Evolutionary conservation across 2,113 vertebrate genomes (phyloP).

Genomic region (Oryzias curvinotus): DNA sequence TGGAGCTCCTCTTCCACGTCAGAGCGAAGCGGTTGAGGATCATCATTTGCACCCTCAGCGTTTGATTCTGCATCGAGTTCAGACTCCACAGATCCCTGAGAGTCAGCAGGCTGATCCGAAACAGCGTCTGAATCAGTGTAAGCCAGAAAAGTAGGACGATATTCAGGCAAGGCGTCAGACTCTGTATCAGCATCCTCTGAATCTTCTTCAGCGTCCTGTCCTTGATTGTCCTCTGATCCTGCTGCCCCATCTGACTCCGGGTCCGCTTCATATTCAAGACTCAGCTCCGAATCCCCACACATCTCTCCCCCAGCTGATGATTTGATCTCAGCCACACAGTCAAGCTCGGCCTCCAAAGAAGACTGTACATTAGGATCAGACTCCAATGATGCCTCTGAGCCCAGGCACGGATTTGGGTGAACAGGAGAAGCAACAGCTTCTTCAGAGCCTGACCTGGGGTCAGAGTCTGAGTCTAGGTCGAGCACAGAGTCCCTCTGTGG

Average conservation of each 20-base stretch:
- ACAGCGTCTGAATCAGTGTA: conserved; percentile 59
- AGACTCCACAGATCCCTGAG: conserved; percentile 59
- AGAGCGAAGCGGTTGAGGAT: conserved; percentile 67
- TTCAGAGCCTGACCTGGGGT: conserved; percentile 61
- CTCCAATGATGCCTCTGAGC: conserved; percentile 53
- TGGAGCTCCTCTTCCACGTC: conserved; percentile 61
- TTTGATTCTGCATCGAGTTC: conserved; percentile 72
- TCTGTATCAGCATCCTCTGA: conserved; percentile 62
- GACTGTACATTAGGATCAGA: conserved; percentile 51
- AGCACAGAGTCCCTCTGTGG: conserved; percentile 35
- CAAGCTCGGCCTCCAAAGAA: conserved; percentile 59
- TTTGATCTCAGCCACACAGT: conserved; percentile 23
- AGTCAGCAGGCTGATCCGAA: conserved; percentile 61
- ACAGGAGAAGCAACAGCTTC: conserved; percentile 28
- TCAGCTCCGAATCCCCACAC: conserved; percentile 56
- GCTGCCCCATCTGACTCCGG: conserved; percentile 49
- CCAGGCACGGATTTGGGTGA: conserved; percentile 34
- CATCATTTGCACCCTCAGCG: conserved; percentile 57
- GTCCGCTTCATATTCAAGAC: conserved; percentile 57
- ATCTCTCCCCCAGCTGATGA: conserved; percentile 8
- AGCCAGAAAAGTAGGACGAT: conserved; percentile 44
- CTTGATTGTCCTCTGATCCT: conserved; percentile 48
- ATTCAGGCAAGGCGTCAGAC: conserved; percentile 61
- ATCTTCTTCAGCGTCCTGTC: conserved; percentile 45
- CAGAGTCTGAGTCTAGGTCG: conserved; percentile 65